Base-by-base conservation (phyloP, 2,113 vertebrate genomes). In the Cheilinus undulatus region DNA sequence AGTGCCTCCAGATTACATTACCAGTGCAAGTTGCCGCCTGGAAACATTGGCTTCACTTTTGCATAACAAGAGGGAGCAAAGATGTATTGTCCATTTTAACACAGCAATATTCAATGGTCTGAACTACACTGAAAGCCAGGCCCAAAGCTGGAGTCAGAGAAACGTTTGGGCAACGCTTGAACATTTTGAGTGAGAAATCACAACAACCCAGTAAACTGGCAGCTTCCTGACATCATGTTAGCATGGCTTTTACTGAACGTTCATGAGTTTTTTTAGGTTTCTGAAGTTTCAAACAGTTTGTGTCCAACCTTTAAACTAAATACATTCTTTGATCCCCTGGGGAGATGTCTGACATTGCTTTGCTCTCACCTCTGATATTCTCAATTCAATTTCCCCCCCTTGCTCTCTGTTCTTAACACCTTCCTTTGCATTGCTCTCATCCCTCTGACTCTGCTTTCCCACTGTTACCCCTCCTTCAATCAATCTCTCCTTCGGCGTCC, bases 311-410 rank as follows among this genome's bases (percentile, higher is more conserved):
- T 80, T 66, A 36, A 49, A 76, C 48, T 26, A 20, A 69, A 74
- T 52, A 8, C 32, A 46, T 23, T 24, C 19, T 85, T 71, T 65
- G 45, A 72, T 19, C 46, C 53, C 69, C 75, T 0, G 27, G 51
- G 77, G 82, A 70, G 38, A 65, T 45, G 58, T 77, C 73, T 86
- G 69, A 84, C 84, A 64, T 76, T 36, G 73, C 76, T 76, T 50
- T 81, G 58, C 78, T 84, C 74, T 63, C 69, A 14, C 79, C 79
- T 86, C 76, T 73, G 76, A 86, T 86, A 78, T 79, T 72, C 59
- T 73, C 69, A 13, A 54, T 74, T 54, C 76, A 75, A 70, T 36
- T 28, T 19, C 63, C 61, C 51, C n/a, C 58, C 40, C 22, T 60
- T 22, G 9, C 71, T 59, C 28, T 65, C 67, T 78, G 30, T 80